phyloP scores from a whole-genome alignment of 92 coral and sea anemone genomes.

The Hydrozoanthus gracilis region DNA sequence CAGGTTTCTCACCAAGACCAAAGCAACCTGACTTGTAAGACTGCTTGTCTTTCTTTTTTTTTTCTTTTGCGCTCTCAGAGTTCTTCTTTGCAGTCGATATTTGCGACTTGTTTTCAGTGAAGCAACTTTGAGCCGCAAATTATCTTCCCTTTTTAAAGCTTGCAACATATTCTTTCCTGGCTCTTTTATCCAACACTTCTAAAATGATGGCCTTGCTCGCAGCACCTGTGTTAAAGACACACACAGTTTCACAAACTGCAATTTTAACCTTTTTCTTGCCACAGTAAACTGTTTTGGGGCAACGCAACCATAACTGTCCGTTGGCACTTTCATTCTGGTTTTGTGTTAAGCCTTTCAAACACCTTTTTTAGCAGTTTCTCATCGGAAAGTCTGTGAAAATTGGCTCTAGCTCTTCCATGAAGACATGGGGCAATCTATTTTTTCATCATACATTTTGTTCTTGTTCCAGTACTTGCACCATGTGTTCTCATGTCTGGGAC shows the following conservation, averaged over 20 bases:
- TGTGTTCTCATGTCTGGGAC: conserved; percentile 50
- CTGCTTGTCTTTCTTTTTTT: conserved; percentile 46
- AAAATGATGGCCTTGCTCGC: conserved; percentile 70
- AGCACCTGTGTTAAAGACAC: conserved; percentile 69
- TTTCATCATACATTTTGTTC: conserved; percentile 41
- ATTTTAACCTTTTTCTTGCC: conserved; percentile 54
- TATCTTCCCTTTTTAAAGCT: conserved; percentile 60
- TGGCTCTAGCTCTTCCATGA: conserved; percentile 44
- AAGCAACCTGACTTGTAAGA: conserved; percentile 57
- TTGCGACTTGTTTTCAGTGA: conserved; percentile 55
- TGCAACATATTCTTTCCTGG: conserved; percentile 55
- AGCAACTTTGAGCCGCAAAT: conserved; percentile 47
- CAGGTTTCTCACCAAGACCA: conserved; percentile 63
- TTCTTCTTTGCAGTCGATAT: conserved; percentile 45
- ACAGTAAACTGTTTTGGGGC: conserved; percentile 64
- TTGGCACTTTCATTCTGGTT: no score
- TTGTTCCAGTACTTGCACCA: conserved; percentile 67
- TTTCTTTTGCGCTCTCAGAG: conserved; percentile 46
- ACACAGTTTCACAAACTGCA: conserved; percentile 68
- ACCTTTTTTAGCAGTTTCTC: not conserved
- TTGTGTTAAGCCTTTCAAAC: no score
- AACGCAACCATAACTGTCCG: no score
- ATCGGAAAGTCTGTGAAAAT: not conserved
- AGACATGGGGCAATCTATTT: conserved; percentile 40
- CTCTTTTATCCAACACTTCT: conserved; percentile 48